Evolutionary conservation across 2,888 invertebrate species (phyloP).

Genomic region (Macrophya annulata): DNA sequence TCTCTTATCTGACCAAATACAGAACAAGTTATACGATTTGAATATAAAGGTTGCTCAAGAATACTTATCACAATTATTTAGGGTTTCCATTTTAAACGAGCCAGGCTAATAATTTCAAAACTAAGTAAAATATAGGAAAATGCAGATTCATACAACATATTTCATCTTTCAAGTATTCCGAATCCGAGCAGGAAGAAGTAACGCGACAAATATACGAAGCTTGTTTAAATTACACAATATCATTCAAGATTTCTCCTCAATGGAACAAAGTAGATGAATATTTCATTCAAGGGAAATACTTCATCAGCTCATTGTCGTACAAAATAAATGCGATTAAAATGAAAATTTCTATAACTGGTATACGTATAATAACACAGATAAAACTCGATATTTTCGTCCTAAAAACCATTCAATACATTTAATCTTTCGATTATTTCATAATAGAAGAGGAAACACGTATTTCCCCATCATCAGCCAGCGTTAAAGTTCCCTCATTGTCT

Average conservation of each 20-base stretch:
- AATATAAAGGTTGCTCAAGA: constrained; percentile 65
- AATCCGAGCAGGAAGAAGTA: constrained; percentile 62
- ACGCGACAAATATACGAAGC: constrained; percentile 70
- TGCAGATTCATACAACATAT: no score
- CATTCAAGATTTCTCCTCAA: constrained; percentile 71
- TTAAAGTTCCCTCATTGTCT: constrained; percentile 61
- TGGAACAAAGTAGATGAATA: constrained; percentile 75
- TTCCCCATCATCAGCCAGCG: constrained; percentile 62
- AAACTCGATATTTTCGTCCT: background rate
- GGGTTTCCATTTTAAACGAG: no score
- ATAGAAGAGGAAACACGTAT: constrained; percentile 63
- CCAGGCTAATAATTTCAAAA: no score
- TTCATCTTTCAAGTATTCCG: constrained; percentile 63
- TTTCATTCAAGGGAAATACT: constrained; percentile 69
- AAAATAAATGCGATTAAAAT: constrained; percentile 68
- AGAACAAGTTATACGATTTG: constrained; percentile 63
- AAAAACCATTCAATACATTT: background rate
- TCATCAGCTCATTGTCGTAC: constrained; percentile 61
- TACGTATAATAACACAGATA: constrained; percentile 23
- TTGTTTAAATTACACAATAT: constrained; percentile 74
- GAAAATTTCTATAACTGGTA: constrained; percentile 67
- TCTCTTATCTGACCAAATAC: constrained; percentile 64
- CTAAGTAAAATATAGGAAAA: no score
- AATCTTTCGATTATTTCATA: background rate
- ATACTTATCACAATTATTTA: constrained; percentile 50